Evolutionary conservation across 2,888 invertebrate species (phyloP).

Genomic region (Polyommatus iphigenia): DNA sequence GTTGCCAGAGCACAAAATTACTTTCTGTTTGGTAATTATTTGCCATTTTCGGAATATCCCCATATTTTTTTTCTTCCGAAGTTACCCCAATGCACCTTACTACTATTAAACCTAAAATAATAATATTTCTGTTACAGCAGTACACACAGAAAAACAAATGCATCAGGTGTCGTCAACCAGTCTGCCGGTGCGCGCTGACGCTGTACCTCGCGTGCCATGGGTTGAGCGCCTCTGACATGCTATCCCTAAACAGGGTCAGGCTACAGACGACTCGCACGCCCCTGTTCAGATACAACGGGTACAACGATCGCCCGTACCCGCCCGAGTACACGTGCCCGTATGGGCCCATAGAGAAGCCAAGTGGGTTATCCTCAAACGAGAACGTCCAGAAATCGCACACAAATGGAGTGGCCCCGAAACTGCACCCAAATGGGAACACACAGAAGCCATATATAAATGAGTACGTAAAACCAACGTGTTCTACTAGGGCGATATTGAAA

Average conservation of each 20-base stretch:
- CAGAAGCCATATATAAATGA: not conserved
- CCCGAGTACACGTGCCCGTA: slow-evolving; percentile 2
- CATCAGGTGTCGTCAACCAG: not conserved
- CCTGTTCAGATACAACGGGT: slow-evolving; percentile 1
- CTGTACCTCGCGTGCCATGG: slow-evolving; percentile 13
- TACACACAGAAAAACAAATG: not conserved
- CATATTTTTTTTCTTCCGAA: too few species aligned
- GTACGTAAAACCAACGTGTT: not conserved
- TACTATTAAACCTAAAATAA: too few species aligned
- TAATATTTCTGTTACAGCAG: not conserved
- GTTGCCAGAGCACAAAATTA: too few species aligned
- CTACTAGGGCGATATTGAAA: not conserved
- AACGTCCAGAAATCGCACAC: not conserved
- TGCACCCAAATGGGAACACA: not conserved
- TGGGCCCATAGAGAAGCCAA: not conserved
- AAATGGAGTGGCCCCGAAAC: not conserved
- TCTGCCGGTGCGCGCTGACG: not conserved
- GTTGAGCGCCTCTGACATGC: not conserved
- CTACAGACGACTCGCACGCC: not conserved
- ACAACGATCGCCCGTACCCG: not conserved
- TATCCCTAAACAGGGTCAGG: not conserved
- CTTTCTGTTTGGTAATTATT: too few species aligned
- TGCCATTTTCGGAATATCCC: too few species aligned
- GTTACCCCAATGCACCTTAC: too few species aligned
- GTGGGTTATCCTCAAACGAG: not conserved